phyloP scores from a whole-genome alignment of 2,113 vertebrate species.

The Hydropotes inermis region DNA sequence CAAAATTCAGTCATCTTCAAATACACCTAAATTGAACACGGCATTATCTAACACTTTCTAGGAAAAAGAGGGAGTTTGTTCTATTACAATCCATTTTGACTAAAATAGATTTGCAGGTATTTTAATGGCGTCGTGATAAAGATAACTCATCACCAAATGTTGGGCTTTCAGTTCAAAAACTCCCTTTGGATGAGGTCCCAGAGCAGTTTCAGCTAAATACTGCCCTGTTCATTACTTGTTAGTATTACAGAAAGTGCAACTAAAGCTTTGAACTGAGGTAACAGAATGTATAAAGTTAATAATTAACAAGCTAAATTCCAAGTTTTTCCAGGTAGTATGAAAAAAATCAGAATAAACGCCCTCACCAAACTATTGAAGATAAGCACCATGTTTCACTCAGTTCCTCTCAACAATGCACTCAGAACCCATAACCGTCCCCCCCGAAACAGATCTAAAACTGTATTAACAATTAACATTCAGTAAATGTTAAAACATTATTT shows the following conservation, averaged over 20 bases:
- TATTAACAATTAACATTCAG: neutral
- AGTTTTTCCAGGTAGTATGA: neutral
- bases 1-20: neutral
- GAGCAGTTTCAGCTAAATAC: neutral
- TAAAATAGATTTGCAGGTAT: constrained; percentile 14
- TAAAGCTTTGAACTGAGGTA: constrained; percentile 27
- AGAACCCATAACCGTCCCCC: neutral
- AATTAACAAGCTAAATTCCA: constrained; percentile 45
- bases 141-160: constrained; percentile 22
- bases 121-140: neutral
- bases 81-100: constrained; percentile 18
- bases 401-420: neutral
- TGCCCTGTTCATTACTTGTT: neutral
- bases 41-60: neutral
- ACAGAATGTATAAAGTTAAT: constrained; percentile 31
- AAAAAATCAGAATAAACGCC: neutral
- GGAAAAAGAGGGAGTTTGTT: constrained; percentile 1
- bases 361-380: neutral
- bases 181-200: neutral
- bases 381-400: neutral
- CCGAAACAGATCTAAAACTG: neutral
- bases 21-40: neutral
- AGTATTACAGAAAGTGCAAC: constrained; percentile 19
- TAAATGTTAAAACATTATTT: constrained; percentile 17
- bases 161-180: constrained; percentile 30